These are phyloP conservation scores for Manis crassicaudata DNA, from an alignment of 2,797 vertebrate genomes.

Conservation along the genomic window DNA sequence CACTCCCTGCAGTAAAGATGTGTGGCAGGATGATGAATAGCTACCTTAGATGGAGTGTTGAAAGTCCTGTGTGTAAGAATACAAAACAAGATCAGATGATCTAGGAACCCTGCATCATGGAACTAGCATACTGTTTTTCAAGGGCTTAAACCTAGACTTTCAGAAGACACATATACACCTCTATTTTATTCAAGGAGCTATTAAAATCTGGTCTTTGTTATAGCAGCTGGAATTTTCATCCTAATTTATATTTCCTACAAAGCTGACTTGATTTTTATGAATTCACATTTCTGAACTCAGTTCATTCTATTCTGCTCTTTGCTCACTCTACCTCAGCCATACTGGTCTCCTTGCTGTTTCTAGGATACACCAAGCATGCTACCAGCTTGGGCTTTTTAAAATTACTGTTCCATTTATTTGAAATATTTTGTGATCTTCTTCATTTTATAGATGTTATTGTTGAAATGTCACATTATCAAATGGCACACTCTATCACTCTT, in stretches of 20 bases:
- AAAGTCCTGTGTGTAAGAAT: not conserved
- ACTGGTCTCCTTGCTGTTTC: not conserved
- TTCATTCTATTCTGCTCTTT: rapidly evolving
- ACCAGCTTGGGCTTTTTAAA: not conserved
- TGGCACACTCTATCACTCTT: not conserved
- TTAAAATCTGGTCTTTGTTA: not conserved
- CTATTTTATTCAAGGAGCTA: not conserved
- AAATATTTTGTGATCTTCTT: not conserved
- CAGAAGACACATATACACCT: not conserved
- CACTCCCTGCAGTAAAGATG: too few relatives aligned
- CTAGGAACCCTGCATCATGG: not conserved
- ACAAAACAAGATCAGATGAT: not conserved
- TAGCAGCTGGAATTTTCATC: not conserved
- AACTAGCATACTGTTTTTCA: not conserved
- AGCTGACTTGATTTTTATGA: not conserved
- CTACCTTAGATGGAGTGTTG: not conserved
- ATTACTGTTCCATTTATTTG: not conserved
- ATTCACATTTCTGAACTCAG: not conserved
- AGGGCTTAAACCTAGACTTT: not conserved
- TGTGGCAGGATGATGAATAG: not conserved
- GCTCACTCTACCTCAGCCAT: not conserved
- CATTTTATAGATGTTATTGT: not conserved
- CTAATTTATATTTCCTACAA: not conserved
- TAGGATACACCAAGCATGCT: not conserved
- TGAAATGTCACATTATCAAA: not conserved